Percentiles rank a stretch among this genome's conserved stretches.
These are phyloP conservation scores for Grantiella picta DNA, from an alignment of 2,113 vertebrate genomes.

Conservation along the genomic window DNA sequence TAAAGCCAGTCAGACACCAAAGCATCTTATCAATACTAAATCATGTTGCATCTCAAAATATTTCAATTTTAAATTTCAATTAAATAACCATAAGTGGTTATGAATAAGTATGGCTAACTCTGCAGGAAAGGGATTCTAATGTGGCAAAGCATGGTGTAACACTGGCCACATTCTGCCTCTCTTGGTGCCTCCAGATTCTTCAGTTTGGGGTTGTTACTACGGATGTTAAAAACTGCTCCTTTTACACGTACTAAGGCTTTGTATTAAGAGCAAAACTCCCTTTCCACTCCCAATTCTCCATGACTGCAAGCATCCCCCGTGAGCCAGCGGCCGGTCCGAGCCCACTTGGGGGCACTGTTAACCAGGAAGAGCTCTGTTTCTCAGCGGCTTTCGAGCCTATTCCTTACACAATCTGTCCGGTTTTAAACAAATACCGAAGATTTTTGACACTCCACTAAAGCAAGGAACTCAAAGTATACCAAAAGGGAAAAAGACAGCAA, in stretches of 20 bases:
- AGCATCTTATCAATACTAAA: neutral
- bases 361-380: neutral
- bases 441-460: constrained; percentile 20
- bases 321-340: neutral
- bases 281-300: neutral
- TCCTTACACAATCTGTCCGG: neutral
- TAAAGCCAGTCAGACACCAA: neutral
- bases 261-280: neutral
- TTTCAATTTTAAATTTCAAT: neutral
- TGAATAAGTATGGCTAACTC: neutral
- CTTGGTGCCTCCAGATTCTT: neutral
- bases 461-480: neutral
- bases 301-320: rapidly evolving
- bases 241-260: neutral
- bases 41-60: neutral
- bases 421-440: neutral
- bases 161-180: neutral
- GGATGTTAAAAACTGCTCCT: rapidly evolving
- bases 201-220: neutral
- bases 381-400: neutral
- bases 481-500: neutral
- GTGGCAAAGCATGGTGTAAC: neutral
- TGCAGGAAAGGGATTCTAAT: neutral
- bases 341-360: constrained; percentile 65
- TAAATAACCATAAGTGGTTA: neutral